Conservation (phyloP, 1,140 invertebrate genomes). For the Pseudomyrmex pallidus region DNA sequence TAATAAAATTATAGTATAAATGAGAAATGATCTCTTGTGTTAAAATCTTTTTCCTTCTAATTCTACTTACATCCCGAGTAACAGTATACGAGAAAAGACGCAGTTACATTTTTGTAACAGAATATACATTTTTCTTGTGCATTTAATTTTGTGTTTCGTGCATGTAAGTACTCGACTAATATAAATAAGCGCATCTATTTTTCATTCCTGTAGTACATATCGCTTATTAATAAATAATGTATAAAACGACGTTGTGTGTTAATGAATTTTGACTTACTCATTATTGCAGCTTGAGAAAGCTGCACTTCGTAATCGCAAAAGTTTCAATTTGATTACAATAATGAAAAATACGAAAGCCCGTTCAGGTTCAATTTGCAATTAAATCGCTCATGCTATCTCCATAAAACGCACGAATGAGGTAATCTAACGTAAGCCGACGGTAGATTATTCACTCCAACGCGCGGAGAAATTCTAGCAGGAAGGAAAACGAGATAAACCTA, state of each 20-base stretch:
- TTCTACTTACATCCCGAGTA: not conserved
- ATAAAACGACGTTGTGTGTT: conserved; percentile 22
- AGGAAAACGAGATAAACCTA: conserved; percentile 41
- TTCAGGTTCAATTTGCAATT: conserved; percentile 44
- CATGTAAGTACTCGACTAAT: no score
- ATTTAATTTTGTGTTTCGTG: no score
- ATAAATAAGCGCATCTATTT: not conserved
- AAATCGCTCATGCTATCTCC: conserved; percentile 46
- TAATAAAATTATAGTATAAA: conserved; percentile 82
- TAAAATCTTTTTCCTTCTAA: not conserved
- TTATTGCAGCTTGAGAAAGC: conserved; percentile 16
- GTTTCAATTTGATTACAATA: conserved; percentile 46
- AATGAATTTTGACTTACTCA: not conserved
- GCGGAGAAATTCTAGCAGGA: conserved; percentile 16
- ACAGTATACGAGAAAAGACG: not conserved
- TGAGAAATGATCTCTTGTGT: conserved; percentile 42
- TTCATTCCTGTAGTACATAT: not conserved
- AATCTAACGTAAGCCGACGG: conserved; percentile 47
- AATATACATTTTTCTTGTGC: not conserved
- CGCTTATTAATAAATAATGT: conserved; percentile 19
- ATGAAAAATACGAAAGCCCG: conserved; percentile 43
- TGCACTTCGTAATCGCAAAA: conserved; percentile 23
- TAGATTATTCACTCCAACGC: conserved; percentile 31
- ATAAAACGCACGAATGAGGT: conserved; percentile 49
- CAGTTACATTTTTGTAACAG: not conserved